Conservation (phyloP, 2,113 vertebrate species). For the Coptodon rendalli region DNA sequence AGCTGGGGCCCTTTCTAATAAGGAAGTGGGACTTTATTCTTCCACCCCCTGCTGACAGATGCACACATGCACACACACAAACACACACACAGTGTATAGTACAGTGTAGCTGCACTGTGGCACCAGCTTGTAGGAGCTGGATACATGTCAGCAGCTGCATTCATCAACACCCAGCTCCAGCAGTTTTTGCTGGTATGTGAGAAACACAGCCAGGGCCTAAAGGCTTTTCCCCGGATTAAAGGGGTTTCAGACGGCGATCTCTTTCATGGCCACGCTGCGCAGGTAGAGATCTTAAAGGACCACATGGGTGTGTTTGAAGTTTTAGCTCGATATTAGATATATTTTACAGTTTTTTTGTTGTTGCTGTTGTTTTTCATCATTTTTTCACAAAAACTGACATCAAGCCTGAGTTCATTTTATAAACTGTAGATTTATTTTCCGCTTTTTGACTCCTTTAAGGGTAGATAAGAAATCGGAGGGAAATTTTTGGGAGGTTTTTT, state of each 20-base stretch:
- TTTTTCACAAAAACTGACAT: neutral
- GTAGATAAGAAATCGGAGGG: fast-evolving
- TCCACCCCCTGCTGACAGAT: conserved; percentile 37
- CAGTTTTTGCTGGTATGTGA: conserved; percentile 41
- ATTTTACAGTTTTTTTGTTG: neutral
- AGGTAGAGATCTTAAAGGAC: conserved; percentile 31
- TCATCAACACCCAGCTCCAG: conserved; percentile 39
- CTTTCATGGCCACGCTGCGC: conserved; percentile 9
- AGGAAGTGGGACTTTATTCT: conserved; percentile 58
- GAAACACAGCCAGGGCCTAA: conserved; percentile 48
- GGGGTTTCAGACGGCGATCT: conserved; percentile 1
- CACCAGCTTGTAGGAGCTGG: conserved; percentile 21
- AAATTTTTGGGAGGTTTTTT: neutral
- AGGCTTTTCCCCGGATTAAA: conserved; percentile 54
- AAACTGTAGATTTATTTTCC: neutral
- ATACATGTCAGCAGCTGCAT: conserved; percentile 53
- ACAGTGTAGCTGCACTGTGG: neutral
- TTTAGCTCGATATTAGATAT: neutral
- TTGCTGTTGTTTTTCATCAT: neutral
- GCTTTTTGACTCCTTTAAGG: neutral
- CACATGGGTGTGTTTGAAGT: neutral
- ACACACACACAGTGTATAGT: neutral
- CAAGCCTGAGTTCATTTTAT: neutral
- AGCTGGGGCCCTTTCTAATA: conserved; percentile 63
- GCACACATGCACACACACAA: neutral